These are phyloP conservation scores for Cyanoliseus patagonus DNA, from an alignment of 2,113 vertebrate genomes.

Conservation along the genomic window DNA sequence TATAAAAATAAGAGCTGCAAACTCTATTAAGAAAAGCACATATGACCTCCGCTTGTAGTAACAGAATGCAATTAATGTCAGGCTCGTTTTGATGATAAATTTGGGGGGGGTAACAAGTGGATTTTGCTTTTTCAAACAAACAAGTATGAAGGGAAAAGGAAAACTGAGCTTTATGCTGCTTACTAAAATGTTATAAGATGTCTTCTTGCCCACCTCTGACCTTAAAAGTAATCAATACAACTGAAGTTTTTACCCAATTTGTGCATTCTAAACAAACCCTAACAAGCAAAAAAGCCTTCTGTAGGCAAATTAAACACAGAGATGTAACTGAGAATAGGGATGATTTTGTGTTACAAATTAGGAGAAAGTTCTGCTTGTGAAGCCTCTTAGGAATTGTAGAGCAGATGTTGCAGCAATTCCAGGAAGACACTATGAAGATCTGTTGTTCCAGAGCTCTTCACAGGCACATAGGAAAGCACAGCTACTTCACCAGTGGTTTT, in stretches of 20 bases:
- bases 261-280: background rate
- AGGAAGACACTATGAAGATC: background rate
- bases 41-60: constrained; percentile 51
- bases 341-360: background rate
- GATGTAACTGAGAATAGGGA: background rate
- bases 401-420: background rate
- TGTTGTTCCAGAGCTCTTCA: background rate
- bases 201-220: background rate
- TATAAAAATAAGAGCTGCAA: constrained; percentile 62
- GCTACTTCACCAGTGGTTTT: background rate
- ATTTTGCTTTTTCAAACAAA: constrained; percentile 50
- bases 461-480: background rate
- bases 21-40: constrained; percentile 62
- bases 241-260: background rate
- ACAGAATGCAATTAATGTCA: constrained; percentile 69
- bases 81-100: constrained; percentile 57
- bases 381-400: background rate
- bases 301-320: background rate
- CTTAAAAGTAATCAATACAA: background rate
- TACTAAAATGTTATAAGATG: background rate
- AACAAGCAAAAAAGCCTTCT: background rate
- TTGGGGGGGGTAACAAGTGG: constrained; percentile 32
- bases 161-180: constrained; percentile 33
- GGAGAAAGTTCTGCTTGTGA: background rate
- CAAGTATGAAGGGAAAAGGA: background rate